Evolutionary conservation across 2,888 invertebrate genomes (phyloP).

Genomic region (Caenorhabditis sp.): DNA sequence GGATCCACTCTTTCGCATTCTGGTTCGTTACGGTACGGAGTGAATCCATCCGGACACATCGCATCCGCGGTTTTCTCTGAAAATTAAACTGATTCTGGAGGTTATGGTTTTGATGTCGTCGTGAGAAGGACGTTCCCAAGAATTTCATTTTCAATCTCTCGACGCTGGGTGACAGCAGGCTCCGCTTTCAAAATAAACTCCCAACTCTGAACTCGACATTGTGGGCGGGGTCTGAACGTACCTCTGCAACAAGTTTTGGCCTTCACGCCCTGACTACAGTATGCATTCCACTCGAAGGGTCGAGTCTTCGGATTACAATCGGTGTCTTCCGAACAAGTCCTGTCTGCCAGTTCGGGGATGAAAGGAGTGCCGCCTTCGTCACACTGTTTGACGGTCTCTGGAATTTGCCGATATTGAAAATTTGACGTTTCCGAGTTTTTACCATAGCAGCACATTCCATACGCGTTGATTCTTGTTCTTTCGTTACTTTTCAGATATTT

Average conservation of each 20-base stretch:
- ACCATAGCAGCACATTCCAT: slow-evolving; percentile 49
- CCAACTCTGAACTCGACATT: too few relatives aligned
- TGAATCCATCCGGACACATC: slow-evolving; percentile 27
- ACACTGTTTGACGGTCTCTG: neutral
- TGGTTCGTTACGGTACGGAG: slow-evolving; percentile 18
- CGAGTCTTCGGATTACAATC: slow-evolving; percentile 22
- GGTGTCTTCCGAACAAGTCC: neutral
- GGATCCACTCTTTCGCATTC: neutral
- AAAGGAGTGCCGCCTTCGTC: neutral
- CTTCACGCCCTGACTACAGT: neutral
- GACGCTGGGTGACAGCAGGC: too few relatives aligned
- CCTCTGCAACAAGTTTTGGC: slow-evolving; percentile 21
- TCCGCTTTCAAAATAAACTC: too few relatives aligned
- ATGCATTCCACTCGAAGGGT: slow-evolving; percentile 15
- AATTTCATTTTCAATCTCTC: neutral
- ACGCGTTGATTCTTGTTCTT: neutral
- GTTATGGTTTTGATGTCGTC: too few relatives aligned
- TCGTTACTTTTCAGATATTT: neutral
- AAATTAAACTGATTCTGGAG: too few relatives aligned
- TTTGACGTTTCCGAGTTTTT: neutral
- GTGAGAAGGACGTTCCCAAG: neutral
- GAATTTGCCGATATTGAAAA: too few relatives aligned
- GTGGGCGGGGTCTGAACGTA: neutral
- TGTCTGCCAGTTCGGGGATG: neutral
- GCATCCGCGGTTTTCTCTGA: neutral